These are phyloP conservation scores for Sycophila texana DNA, from an alignment of 2,888 invertebrate species.

Conservation along the genomic window DNA sequence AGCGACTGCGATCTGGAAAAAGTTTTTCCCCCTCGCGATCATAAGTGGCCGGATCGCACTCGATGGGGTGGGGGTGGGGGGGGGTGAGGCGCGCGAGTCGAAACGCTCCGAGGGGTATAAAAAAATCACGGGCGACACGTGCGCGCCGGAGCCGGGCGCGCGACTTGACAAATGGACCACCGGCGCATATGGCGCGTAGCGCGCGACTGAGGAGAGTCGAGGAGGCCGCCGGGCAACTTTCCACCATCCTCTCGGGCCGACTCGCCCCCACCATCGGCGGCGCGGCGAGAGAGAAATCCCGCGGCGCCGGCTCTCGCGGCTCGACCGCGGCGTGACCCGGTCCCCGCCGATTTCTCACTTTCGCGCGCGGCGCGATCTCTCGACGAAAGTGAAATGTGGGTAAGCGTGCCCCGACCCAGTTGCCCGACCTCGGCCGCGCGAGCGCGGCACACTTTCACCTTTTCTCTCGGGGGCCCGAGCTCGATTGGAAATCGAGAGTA, in stretches of 20 bases:
- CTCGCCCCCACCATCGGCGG: constrained; percentile 63
- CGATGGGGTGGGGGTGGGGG: background rate
- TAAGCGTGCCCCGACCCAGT: constrained; percentile 65
- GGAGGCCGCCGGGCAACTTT: constrained; percentile 50
- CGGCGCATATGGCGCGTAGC: constrained; percentile 70
- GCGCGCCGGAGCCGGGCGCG: constrained; percentile 53
- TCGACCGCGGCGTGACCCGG: constrained; percentile 1
- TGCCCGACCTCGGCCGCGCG: constrained; percentile 53
- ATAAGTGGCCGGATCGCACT: background rate
- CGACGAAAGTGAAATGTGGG: constrained; percentile 63
- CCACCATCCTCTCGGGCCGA: constrained; percentile 63
- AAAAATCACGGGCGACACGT: constrained; percentile 19
- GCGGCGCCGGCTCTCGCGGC: constrained; percentile 2
- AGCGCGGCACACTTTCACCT: constrained; percentile 63
- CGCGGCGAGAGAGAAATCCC: too few relatives aligned
- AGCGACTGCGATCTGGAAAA: too few relatives aligned
- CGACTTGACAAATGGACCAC: constrained; percentile 67
- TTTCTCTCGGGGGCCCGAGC: constrained; percentile 43
- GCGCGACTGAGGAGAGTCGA: constrained; percentile 68
- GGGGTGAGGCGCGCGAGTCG: background rate
- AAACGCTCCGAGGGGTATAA: background rate
- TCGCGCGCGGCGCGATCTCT: constrained; percentile 54
- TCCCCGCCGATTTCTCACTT: constrained; percentile 47
- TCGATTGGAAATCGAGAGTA: constrained; percentile 39
- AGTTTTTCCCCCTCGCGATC: background rate